A percentile compares a stretch with the other conserved stretches of the same genome.
phyloP scores from a whole-genome alignment of 2,888 invertebrate species.

The Eupithecia inturbata region DNA sequence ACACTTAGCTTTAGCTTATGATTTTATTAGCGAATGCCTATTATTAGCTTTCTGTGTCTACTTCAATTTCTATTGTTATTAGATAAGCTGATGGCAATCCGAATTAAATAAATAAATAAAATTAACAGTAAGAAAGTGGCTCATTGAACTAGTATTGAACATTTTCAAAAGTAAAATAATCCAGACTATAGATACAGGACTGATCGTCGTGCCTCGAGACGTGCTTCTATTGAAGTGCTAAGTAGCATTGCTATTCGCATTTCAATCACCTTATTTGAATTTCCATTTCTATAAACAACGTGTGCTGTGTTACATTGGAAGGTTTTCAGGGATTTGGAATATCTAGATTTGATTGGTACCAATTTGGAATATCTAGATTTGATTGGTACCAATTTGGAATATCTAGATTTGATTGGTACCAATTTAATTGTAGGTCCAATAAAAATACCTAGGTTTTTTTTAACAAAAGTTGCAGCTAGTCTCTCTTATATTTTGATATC shows the following conservation, averaged over 20 bases:
- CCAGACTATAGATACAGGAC: constrained; percentile 13
- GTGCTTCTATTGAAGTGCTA: constrained; percentile 20
- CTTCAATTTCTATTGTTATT: too few relatives aligned
- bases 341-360: not conserved
- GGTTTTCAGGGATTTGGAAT: not conserved
- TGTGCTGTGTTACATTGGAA: constrained; percentile 11
- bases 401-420: not conserved
- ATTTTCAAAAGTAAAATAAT: not conserved
- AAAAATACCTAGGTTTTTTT: too few relatives aligned
- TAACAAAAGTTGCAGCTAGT: too few relatives aligned
- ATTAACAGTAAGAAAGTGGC: too few relatives aligned
- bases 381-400: not conserved
- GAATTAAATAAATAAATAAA: too few relatives aligned
- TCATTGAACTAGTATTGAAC: too few relatives aligned
- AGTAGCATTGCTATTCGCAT: constrained; percentile 26
- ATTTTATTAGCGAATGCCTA: too few relatives aligned
- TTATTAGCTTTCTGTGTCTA: too few relatives aligned
- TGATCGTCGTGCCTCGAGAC: constrained; percentile 18
- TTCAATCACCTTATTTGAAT: constrained; percentile 30
- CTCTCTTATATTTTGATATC: too few relatives aligned
- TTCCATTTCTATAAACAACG: constrained; percentile 23
- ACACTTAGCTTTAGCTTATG: too few relatives aligned
- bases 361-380: not conserved
- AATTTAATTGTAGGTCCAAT: not conserved
- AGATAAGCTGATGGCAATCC: too few relatives aligned